Evolutionary conservation across 2,113 vertebrate genomes (phyloP).

Genomic region (Bagarius yarrelli): DNA sequence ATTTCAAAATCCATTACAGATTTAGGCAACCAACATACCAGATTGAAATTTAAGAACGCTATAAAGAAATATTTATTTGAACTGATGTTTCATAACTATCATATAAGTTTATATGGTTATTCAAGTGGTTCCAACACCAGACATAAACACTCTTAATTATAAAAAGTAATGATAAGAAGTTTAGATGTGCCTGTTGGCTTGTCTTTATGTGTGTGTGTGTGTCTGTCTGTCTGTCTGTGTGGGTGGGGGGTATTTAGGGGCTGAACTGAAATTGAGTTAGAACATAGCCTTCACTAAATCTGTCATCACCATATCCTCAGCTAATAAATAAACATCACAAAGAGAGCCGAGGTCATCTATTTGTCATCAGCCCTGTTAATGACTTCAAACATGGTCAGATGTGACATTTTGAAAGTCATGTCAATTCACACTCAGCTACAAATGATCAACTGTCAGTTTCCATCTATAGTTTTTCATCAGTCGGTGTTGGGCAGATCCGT

Average conservation of each 20-base stretch:
- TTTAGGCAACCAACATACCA: not conserved
- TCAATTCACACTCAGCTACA: constrained; percentile 19
- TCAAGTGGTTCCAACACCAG: constrained; percentile 1
- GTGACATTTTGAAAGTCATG: constrained; percentile 35
- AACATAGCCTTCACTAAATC: constrained; percentile 69
- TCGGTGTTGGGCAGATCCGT: not conserved
- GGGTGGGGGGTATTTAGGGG: constrained; percentile 59
- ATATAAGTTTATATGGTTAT: constrained; percentile 18
- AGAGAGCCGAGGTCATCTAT: constrained; percentile 48
- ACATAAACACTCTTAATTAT: constrained; percentile 40
- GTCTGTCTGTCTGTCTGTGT: constrained; percentile 55
- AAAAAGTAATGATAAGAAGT: constrained; percentile 16
- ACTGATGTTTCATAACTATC: not conserved
- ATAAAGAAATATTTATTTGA: not conserved
- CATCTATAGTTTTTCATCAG: too few relatives aligned
- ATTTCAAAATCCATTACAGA: not conserved
- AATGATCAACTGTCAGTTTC: not conserved
- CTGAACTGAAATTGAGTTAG: constrained; percentile 68
- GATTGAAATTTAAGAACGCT: not conserved
- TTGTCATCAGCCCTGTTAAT: constrained; percentile 57
- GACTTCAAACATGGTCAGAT: constrained; percentile 29
- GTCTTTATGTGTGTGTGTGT: constrained; percentile 27
- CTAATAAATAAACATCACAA: constrained; percentile 65
- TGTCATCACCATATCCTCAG: constrained; percentile 61
- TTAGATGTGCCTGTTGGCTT: constrained; percentile 21